Conservation (phyloP, 1,140 invertebrate species). For the Drosophila auraria region DNA sequence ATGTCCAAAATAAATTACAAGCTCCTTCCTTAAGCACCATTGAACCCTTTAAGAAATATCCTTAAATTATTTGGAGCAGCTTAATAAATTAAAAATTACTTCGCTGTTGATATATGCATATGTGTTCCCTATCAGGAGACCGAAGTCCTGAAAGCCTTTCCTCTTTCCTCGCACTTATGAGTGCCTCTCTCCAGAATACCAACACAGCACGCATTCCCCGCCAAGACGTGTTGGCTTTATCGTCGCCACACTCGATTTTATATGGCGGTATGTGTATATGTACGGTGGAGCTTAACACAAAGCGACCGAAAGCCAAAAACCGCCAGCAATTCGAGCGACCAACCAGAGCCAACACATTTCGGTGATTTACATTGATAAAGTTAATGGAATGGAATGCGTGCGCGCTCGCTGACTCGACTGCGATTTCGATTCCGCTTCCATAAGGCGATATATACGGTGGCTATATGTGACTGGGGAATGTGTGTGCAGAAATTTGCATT, state of each 20-base stretch:
- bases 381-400: constrained; percentile 82
- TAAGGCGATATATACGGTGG: constrained; percentile 22
- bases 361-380: constrained; percentile 82
- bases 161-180: constrained; percentile 2
- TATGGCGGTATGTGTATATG: constrained; percentile 19
- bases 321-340: constrained; percentile 22
- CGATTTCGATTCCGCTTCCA: constrained; percentile 53
- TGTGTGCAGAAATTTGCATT: constrained; percentile 78
- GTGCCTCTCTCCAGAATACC: constrained; percentile 13
- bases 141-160: constrained; percentile 34
- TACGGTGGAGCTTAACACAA: constrained; percentile 33
- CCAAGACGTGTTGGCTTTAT: constrained; percentile 51
- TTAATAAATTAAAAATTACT: constrained; percentile 9
- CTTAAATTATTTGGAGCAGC: background rate
- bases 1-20: background rate
- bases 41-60: background rate
- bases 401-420: constrained; percentile 63
- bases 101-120: constrained; percentile 14
- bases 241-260: constrained; percentile 26
- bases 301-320: constrained; percentile 32
- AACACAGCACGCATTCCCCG: constrained; percentile 24
- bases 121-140: constrained; percentile 23
- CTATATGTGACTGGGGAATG: constrained; percentile 2
- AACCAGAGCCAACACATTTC: constrained; percentile 71
- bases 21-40: background rate